Evolutionary conservation across 30 jellyfish, hydroid and myxozoan genomes (phyloP).

Genomic region (Pelagia noctiluca): DNA sequence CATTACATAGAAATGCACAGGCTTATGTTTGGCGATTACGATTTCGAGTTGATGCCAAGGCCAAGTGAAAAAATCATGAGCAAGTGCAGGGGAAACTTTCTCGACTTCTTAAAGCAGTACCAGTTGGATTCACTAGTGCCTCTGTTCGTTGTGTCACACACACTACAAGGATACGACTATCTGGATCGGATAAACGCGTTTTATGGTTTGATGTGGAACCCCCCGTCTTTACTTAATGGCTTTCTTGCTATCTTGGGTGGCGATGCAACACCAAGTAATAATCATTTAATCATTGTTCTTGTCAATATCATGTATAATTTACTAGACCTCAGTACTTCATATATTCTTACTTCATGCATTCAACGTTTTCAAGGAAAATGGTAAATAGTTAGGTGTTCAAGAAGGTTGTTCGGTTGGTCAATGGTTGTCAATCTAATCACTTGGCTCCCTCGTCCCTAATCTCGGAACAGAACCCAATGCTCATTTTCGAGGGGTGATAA

Average conservation of each 20-base stretch:
- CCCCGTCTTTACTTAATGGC: conserved; percentile 66
- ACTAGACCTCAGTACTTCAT: too few species aligned
- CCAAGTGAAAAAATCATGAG: conserved; percentile 42
- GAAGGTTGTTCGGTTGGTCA: too few species aligned
- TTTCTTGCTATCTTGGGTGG: conserved; percentile 34
- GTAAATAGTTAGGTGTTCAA: too few species aligned
- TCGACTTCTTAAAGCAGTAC: conserved; percentile 55
- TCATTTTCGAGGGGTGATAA: too few species aligned
- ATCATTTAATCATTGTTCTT: background rate
- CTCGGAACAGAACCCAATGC: too few species aligned
- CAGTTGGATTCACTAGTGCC: conserved; percentile 59
- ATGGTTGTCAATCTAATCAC: too few species aligned
- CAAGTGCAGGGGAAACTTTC: conserved; percentile 42
- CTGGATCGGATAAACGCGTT: conserved; percentile 66
- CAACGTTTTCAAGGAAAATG: too few species aligned
- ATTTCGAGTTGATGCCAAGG: conserved; percentile 76
- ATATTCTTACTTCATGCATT: too few species aligned
- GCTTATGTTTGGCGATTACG: conserved; percentile 54
- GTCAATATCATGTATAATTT: too few species aligned
- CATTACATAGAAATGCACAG: conserved; percentile 44
- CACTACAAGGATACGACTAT: conserved; percentile 80
- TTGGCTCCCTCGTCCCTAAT: too few species aligned
- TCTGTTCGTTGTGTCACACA: conserved; percentile 56
- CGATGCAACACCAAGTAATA: conserved; percentile 43
- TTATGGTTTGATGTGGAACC: conserved; percentile 78